These are phyloP conservation scores for Damaliscus lunatus DNA, from an alignment of 2,113 vertebrate genomes.

Conservation along the genomic window DNA sequence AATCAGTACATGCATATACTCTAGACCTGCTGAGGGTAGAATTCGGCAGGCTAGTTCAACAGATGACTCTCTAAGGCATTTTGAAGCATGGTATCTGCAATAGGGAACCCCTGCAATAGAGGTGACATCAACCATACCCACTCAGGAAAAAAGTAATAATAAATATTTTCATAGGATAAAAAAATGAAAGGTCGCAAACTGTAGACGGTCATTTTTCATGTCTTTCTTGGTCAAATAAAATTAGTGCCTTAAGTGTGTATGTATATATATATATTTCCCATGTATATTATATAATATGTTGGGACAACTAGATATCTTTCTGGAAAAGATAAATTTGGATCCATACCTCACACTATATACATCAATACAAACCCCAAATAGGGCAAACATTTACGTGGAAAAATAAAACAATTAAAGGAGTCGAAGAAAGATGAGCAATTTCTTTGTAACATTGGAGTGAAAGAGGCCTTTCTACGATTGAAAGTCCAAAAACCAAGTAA, in stretches of 20 bases:
- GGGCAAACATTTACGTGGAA: not conserved
- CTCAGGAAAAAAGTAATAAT: not conserved
- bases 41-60: not conserved
- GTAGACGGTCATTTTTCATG: not conserved
- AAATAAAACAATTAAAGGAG: not conserved
- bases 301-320: not conserved
- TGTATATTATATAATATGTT: not conserved
- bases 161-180: not conserved
- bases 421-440: not conserved
- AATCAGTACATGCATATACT: not conserved
- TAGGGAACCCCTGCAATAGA: not conserved
- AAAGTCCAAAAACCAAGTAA: not conserved
- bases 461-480: not conserved
- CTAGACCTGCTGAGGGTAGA: not conserved
- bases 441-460: not conserved
- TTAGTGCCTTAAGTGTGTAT: not conserved
- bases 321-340: not conserved
- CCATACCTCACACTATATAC: not conserved
- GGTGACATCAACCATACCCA: not conserved
- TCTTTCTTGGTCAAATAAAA: not conserved
- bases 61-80: not conserved
- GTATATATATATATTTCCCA: not conserved
- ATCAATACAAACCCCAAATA: not conserved
- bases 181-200: not conserved
- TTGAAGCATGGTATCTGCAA: not conserved